Conservation (phyloP, 2,113 vertebrate species). For the Pterocles gutturalis region DNA sequence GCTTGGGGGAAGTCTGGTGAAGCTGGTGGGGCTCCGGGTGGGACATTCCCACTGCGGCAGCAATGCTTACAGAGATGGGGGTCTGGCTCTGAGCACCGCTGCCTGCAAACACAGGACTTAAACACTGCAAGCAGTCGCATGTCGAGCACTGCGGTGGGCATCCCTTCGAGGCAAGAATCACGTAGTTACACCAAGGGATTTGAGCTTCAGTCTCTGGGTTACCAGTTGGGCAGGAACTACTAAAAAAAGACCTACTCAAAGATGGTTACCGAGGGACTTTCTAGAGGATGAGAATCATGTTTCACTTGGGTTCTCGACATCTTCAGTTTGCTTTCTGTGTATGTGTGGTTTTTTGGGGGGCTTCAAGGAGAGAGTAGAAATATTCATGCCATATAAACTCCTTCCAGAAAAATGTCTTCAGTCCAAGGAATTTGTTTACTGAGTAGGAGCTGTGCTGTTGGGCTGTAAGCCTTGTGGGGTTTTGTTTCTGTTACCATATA, state of each 20-base stretch:
- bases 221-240: not conserved
- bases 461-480: not conserved
- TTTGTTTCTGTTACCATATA: not conserved
- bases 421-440: not conserved
- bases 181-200: accelerated
- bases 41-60: accelerated
- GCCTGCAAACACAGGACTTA: not conserved
- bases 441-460: not conserved
- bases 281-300: not conserved
- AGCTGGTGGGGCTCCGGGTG: not conserved
- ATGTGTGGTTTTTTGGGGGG: not conserved
- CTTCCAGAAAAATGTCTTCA: not conserved
- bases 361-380: not conserved
- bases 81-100: not conserved
- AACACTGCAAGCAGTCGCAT: not conserved
- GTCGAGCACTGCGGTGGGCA: not conserved
- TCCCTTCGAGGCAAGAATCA: not conserved
- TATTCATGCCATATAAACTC: not conserved
- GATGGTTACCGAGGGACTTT: not conserved
- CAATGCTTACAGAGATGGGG: not conserved
- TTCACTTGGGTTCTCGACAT: accelerated
- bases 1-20: not conserved
- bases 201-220: not conserved
- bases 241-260: not conserved
- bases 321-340: not conserved